Evolutionary conservation across 2,888 invertebrate species (phyloP).

Genomic region (Seira sanloemensis): DNA sequence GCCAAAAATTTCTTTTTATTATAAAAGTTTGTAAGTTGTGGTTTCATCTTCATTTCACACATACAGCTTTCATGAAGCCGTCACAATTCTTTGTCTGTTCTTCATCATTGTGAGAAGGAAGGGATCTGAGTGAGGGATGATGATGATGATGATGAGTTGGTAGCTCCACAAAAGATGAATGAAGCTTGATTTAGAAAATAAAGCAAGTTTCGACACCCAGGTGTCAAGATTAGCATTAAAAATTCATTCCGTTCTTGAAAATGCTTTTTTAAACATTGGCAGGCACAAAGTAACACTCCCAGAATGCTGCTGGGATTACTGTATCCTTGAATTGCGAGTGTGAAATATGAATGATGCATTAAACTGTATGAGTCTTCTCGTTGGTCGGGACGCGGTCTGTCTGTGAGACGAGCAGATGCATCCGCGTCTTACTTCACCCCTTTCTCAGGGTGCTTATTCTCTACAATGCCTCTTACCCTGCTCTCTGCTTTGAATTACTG

Average conservation of each 20-base stretch:
- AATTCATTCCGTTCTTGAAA: conserved; percentile 46
- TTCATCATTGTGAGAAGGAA: background rate
- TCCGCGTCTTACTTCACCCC: background rate
- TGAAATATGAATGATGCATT: conserved; percentile 14
- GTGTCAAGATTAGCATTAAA: conserved; percentile 72
- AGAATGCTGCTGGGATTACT: background rate
- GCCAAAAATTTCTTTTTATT: background rate
- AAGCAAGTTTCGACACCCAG: conserved; percentile 69
- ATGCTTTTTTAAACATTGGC: no score
- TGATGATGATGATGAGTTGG: conserved; percentile 15
- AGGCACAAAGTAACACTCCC: background rate
- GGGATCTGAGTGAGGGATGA: background rate
- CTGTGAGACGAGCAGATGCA: background rate
- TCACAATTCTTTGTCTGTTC: background rate
- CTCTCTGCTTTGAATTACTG: background rate
- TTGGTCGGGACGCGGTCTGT: background rate
- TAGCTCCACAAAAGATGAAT: background rate
- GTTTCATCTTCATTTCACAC: conserved; percentile 5
- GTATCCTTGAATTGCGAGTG: background rate
- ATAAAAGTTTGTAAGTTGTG: background rate
- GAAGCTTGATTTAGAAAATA: conserved; percentile 12
- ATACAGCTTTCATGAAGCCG: background rate
- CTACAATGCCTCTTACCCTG: conserved; percentile 17
- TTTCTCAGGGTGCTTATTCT: background rate
- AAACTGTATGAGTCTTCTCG: no score